Percentiles rank a stretch among this genome's conserved stretches.
These are phyloP conservation scores for Philotrypesis tridentata DNA, from an alignment of 1,140 invertebrate species.

Conservation along the genomic window DNA sequence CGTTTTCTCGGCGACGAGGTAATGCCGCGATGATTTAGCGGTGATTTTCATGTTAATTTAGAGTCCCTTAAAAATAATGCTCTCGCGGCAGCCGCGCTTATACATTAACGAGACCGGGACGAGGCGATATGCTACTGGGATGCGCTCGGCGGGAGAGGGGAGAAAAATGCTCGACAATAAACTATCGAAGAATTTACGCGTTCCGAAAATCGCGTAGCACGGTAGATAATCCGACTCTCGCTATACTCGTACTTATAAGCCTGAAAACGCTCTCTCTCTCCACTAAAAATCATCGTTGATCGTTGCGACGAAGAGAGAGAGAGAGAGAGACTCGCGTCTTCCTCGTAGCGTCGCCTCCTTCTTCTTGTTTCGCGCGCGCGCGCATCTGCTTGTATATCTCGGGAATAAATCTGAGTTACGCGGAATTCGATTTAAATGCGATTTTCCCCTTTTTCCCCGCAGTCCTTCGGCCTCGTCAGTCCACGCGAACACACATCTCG, in stretches of 20 bases:
- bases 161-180: too few species aligned
- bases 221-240: too few species aligned
- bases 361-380: background rate
- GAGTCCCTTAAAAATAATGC: too few species aligned
- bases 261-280: background rate
- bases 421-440: slow-evolving; percentile 48
- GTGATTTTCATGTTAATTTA: background rate
- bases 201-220: too few species aligned
- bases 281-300: slow-evolving; percentile 7
- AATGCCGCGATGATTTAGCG: background rate
- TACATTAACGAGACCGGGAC: too few species aligned
- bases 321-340: background rate
- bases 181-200: background rate
- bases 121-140: too few species aligned
- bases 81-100: too few species aligned
- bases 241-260: too few species aligned
- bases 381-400: too few species aligned
- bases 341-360: too few species aligned
- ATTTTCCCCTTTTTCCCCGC: slow-evolving; percentile 35
- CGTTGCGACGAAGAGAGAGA: background rate
- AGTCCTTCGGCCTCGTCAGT: background rate
- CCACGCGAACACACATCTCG: background rate
- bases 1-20: background rate
- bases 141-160: too few species aligned
- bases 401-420: slow-evolving; percentile 38